A percentile compares a stretch with the other conserved stretches of the same genome.
phyloP scores from a whole-genome alignment of 2,113 vertebrate genomes.

The Dermatemys mawii region DNA sequence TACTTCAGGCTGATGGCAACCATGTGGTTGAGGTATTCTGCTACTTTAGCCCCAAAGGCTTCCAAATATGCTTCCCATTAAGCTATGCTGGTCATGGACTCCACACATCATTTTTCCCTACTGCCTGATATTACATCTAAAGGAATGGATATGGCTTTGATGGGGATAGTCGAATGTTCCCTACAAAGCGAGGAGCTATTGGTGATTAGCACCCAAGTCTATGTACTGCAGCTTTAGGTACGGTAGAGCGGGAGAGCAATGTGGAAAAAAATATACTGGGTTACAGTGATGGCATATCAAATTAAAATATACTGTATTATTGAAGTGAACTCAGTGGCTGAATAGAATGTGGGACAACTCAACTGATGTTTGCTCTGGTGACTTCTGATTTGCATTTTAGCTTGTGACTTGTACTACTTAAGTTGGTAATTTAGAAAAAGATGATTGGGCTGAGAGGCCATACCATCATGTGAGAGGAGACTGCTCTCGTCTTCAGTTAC shows the following conservation, averaged over 20 bases:
- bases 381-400: neutral
- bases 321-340: neutral
- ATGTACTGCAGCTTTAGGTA: neutral
- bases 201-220: neutral
- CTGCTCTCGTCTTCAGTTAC: neutral
- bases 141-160: neutral
- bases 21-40: neutral
- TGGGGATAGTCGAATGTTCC: neutral
- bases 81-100: neutral
- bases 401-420: neutral
- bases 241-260: neutral
- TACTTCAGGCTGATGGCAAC: neutral
- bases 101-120: neutral
- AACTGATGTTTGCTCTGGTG: neutral
- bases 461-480: neutral
- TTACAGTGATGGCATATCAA: neutral
- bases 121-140: neutral
- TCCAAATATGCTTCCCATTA: neutral
- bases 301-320: neutral
- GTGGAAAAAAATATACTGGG: neutral
- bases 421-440: neutral
- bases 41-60: neutral
- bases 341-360: neutral
- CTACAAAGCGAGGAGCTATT: neutral
- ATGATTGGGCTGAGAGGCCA: neutral